Conservation (phyloP, 2,113 vertebrate species). For the Sterrhoptilus dennistouni region DNA sequence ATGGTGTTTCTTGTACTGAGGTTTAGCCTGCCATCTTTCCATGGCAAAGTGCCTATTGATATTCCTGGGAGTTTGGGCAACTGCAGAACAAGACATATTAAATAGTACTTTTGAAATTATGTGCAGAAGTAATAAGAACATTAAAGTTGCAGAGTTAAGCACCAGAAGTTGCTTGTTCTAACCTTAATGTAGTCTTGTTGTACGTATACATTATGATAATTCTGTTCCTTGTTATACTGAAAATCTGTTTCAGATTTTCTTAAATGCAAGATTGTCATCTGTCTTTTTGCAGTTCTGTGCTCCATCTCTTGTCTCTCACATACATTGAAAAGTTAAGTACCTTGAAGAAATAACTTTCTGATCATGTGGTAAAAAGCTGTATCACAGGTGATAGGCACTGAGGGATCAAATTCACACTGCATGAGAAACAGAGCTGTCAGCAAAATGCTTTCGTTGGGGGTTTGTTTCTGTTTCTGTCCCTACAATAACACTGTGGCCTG, state of each 20-base stretch:
- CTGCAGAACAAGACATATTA: not conserved
- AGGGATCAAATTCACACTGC: constrained; percentile 52
- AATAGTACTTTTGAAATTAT: constrained; percentile 22
- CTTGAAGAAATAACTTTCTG: constrained; percentile 54
- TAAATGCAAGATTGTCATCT: constrained; percentile 64
- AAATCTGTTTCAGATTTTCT: constrained; percentile 64
- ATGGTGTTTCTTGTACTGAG: not conserved
- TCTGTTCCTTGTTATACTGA: constrained; percentile 61
- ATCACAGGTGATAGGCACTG: constrained; percentile 45
- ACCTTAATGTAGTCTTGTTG: constrained; percentile 64
- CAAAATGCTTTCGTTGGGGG: constrained; percentile 11
- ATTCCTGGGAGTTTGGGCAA: constrained; percentile 3
- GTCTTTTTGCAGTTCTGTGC: constrained; percentile 58
- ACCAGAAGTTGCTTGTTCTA: constrained; percentile 52
- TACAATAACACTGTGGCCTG: not conserved
- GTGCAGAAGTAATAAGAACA: constrained; percentile 50
- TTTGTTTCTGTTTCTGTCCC: constrained; percentile 14
- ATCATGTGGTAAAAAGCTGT: constrained; percentile 47
- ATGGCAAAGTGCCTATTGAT: constrained; percentile 8
- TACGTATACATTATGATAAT: constrained; percentile 65
- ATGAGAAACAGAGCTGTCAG: constrained; percentile 40
- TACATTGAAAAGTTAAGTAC: constrained; percentile 61
- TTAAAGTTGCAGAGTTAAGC: constrained; percentile 40
- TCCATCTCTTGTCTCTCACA: constrained; percentile 59
- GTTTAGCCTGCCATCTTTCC: constrained; percentile 1